Conservation (phyloP, 1,140 invertebrate genomes). For the Micrasema longulum region DNA sequence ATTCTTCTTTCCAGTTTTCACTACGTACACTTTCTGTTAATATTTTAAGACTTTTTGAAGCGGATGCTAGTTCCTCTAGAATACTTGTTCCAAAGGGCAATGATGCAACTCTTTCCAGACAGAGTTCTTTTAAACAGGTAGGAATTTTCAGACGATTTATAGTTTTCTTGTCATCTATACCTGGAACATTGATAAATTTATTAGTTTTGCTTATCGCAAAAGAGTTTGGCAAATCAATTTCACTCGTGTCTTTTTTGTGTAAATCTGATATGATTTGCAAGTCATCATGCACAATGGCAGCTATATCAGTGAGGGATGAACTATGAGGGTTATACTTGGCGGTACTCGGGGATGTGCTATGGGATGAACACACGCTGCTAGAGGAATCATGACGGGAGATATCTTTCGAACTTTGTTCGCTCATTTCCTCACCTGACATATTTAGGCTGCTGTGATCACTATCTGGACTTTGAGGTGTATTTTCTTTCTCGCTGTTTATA, state of each 20-base stretch:
- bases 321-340: conserved; percentile 66
- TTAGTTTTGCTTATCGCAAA: conserved; percentile 31
- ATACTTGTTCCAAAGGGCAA: conserved; percentile 75
- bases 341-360: conserved; percentile 61
- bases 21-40: conserved; percentile 51
- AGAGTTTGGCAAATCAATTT: conserved; percentile 1
- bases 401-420: conserved; percentile 38
- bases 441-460: not conserved
- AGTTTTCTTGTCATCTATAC: conserved; percentile 23
- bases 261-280: conserved; percentile 28
- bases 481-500: conserved; percentile 15
- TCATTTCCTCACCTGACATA: conserved; percentile 38
- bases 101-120: conserved; percentile 72
- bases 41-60: conserved; percentile 71
- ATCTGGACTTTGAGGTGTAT: not conserved
- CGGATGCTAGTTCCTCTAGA: conserved; percentile 74
- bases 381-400: conserved; percentile 66
- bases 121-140: conserved; percentile 65
- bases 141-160: conserved; percentile 43
- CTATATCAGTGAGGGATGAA: conserved; percentile 66
- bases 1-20: conserved; percentile 30
- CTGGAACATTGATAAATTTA: conserved; percentile 43
- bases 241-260: not conserved
- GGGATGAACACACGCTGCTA: conserved; percentile 64
- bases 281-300: conserved; percentile 62